Conservation (phyloP, 2,113 vertebrate genomes). For the Corydoras sp. region DNA sequence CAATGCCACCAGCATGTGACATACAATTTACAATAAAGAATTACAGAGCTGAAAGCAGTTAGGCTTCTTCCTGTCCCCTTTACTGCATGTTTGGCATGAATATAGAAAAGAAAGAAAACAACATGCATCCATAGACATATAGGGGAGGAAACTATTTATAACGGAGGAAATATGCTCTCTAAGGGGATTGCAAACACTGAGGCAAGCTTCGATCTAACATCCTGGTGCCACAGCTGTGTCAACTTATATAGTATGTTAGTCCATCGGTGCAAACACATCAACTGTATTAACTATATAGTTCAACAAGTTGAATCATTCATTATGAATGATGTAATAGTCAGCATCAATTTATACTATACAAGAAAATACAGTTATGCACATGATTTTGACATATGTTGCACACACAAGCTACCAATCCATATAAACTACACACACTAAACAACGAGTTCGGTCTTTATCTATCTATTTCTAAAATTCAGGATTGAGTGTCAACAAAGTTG, state of each 20-base stretch:
- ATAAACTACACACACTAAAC: no score
- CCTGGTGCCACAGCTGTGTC: conserved; percentile 75
- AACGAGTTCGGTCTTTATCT: no score
- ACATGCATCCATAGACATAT: conserved; percentile 39
- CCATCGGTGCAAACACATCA: conserved; percentile 34
- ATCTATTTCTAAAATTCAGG: no score
- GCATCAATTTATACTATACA: no score
- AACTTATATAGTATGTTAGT: conserved; percentile 63
- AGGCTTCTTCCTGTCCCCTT: conserved; percentile 41
- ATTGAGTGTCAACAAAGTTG: no score
- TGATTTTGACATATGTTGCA: no score
- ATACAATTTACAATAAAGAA: conserved; percentile 28
- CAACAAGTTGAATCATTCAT: no score
- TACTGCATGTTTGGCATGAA: conserved; percentile 47
- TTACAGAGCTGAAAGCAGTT: conserved; percentile 30
- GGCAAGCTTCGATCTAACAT: conserved; percentile 63
- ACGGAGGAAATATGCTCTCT: conserved; percentile 61
- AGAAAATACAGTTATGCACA: no score
- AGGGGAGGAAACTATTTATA: conserved; percentile 61
- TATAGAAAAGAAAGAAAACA: conserved; percentile 33
- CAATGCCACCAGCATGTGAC: neutral
- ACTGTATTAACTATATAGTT: conserved; percentile 9
- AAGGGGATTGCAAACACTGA: conserved; percentile 67
- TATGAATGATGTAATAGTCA: no score
- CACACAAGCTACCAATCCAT: no score